Evolutionary conservation across 2,797 vertebrate species (phyloP).

Genomic region (Arrhamphus sclerolepis): DNA sequence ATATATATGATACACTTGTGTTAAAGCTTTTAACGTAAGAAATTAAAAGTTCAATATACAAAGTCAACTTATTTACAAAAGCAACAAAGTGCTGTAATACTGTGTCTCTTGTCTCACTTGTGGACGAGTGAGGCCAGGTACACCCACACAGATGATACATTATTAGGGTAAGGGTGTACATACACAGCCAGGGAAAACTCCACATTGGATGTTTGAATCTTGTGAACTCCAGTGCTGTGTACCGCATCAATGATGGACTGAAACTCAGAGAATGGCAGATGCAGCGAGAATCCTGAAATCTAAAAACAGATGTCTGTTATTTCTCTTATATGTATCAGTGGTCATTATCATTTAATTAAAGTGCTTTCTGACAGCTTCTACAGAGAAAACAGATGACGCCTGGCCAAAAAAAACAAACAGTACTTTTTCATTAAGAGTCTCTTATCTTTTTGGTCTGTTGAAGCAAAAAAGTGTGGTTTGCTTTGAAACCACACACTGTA

Average conservation of each 20-base stretch:
- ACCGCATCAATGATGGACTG: slow-evolving; percentile 89
- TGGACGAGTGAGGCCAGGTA: slow-evolving; percentile 93
- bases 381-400: background rate
- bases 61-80: background rate
- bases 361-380: background rate
- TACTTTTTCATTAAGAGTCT: too few species aligned
- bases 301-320: slow-evolving; percentile 45
- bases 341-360: background rate
- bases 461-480: too few species aligned
- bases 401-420: too few species aligned
- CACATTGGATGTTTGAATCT: slow-evolving; percentile 83
- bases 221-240: slow-evolving; percentile 93
- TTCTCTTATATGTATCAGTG: background rate
- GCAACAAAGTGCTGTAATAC: background rate
- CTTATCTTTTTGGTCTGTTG: too few species aligned
- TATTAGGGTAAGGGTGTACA: slow-evolving; percentile 91
- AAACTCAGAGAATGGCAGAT: slow-evolving; percentile 92
- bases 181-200: slow-evolving; percentile 96
- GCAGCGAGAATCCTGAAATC: slow-evolving; percentile 96
- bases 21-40: too few species aligned
- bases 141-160: slow-evolving; percentile 93
- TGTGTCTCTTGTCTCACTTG: slow-evolving; percentile 53
- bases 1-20: too few species aligned
- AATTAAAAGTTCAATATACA: background rate
- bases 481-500: too few species aligned